Evolutionary conservation across 1,140 invertebrate genomes (phyloP), one percentile per base, ranked within the genome.

Genomic region (Lethrus apterus): DNA sequence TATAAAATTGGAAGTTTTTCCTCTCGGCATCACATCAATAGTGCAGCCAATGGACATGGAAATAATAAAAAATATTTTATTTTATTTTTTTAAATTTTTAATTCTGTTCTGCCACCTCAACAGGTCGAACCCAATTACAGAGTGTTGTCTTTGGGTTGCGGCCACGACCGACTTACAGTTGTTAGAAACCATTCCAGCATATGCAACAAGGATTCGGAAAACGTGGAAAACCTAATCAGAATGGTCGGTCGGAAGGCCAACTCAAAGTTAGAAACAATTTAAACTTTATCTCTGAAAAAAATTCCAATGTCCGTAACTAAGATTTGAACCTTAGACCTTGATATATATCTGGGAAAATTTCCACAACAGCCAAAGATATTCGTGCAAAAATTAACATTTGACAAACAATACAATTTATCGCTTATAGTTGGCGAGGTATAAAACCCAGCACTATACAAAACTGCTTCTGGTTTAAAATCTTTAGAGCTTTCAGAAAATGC

Each of bases 1-100:
- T 33, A 33, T 38, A 41, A 23, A 41, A 17, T 23, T 41, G 15
- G 20, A 41, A 24, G 21, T 41, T 41, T 23, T 29, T 10, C 23
- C 21, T 41, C n/a, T 13, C 15, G 26, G 26, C 21, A 41, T 14
- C 38, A 41, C 21, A 24, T 41, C 38, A 41, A 8, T 41, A 24
- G 11, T 41, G 38, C 20, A 41, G 21, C 3, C 19, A 41, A 23
- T 41, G 21, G 20, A 41, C 3, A 24, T 41, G 19, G 38, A 14
- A 5, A 24, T 41, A 41, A 41, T 24, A 24, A 23, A 41, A 29
- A 41, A 2, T n/a, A n/a, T n/a, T n/a, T n/a, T n/a, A n/a, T n/a
- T n/a, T n/a, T n/a, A n/a, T n/a, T n/a, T n/a, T n/a, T n/a, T n/a
- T n/a, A n/a, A n/a, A n/a, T n/a, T n/a, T n/a, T n/a, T n/a, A n/a